phyloP scores from a whole-genome alignment of 2,888 invertebrate species.

The Junonia oenone region DNA sequence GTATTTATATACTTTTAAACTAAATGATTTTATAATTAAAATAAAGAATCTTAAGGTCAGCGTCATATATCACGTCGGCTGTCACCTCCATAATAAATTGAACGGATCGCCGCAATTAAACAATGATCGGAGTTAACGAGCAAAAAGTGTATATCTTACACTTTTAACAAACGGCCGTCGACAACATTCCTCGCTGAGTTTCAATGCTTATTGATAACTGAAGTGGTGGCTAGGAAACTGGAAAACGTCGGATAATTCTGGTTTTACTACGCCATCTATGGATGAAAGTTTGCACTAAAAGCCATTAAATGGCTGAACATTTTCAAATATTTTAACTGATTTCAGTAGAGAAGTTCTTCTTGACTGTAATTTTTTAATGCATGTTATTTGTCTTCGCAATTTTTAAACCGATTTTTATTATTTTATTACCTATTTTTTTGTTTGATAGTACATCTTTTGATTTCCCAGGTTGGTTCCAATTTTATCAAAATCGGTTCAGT shows the following conservation, averaged over 20 bases:
- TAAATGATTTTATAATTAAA: not conserved
- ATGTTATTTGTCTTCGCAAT: no score
- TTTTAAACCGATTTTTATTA: no score
- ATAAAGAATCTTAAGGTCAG: not conserved
- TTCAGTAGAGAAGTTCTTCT: no score
- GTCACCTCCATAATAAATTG: not conserved
- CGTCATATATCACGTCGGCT: not conserved
- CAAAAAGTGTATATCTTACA: constrained; percentile 16
- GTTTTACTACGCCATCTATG: no score
- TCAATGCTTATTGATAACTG: constrained; percentile 3
- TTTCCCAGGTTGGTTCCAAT: no score
- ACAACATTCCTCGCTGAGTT: not conserved
- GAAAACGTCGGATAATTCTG: not conserved
- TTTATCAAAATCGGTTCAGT: no score
- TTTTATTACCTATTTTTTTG: no score
- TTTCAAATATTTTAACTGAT: no score
- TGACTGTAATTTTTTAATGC: no score
- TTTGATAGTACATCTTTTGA: no score
- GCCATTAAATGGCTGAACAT: no score
- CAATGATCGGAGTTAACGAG: constrained; percentile 27
- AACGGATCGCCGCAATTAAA: constrained; percentile 18
- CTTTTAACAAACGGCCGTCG: constrained; percentile 13
- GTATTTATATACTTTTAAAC: not conserved
- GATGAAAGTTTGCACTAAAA: no score
- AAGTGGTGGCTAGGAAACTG: not conserved